Evolutionary conservation across 2,888 invertebrate genomes (phyloP).

Genomic region (Cotesia congregata): DNA sequence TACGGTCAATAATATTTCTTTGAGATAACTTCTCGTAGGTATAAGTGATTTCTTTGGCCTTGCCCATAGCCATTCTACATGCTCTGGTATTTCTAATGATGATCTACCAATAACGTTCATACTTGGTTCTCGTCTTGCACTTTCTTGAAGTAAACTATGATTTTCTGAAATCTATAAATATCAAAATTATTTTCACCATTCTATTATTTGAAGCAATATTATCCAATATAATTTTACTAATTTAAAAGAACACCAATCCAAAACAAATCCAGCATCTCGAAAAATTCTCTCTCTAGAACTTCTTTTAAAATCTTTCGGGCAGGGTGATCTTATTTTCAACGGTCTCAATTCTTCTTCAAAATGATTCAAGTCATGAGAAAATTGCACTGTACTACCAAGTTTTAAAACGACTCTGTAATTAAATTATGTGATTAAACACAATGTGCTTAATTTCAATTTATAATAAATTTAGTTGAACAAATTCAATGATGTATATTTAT

Average conservation of each 20-base stretch:
- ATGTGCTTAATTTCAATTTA: not conserved
- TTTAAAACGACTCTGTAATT: conserved; percentile 81
- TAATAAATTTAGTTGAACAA: too few relatives aligned
- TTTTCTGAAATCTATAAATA: conserved; percentile 60
- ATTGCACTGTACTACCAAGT: conserved; percentile 82
- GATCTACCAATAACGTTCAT: conserved; percentile 63
- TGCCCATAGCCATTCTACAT: conserved; percentile 75
- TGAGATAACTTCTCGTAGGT: conserved; percentile 79
- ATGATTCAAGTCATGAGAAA: conserved; percentile 79
- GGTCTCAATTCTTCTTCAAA: conserved; percentile 87
- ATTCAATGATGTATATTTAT: too few relatives aligned
- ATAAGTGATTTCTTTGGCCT: conserved; percentile 75
- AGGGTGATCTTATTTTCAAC: conserved; percentile 81
- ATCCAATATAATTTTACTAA: conserved; percentile 73
- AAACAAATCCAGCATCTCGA: conserved; percentile 81
- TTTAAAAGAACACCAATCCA: conserved; percentile 93
- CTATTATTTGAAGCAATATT: not conserved
- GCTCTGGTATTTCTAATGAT: conserved; percentile 62
- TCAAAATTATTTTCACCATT: conserved; percentile 4
- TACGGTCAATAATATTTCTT: conserved; percentile 79
- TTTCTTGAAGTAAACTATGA: conserved; percentile 57
- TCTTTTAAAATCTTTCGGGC: conserved; percentile 86
- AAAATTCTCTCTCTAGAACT: conserved; percentile 89
- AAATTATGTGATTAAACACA: conserved; percentile 33
- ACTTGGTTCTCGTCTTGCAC: conserved; percentile 64